Evolutionary conservation across 1,140 invertebrate species (phyloP).

Genomic region (Liolophura sinensis): DNA sequence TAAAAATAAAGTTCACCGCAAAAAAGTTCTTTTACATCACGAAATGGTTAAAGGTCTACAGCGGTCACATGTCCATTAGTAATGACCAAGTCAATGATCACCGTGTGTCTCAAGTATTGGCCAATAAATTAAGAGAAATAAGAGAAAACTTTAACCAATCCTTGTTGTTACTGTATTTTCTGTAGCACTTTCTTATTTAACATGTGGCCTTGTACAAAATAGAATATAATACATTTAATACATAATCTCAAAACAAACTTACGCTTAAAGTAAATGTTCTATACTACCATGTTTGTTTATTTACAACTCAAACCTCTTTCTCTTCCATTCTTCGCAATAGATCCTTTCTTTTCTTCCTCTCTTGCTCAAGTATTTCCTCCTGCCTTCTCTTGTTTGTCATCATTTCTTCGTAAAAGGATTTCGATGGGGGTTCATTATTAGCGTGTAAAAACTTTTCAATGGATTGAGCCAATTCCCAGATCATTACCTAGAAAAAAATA

Average conservation of each 20-base stretch:
- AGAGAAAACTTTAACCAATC: too few species aligned
- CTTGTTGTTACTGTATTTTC: too few species aligned
- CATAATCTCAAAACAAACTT: constrained; percentile 2
- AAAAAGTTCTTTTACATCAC: too few species aligned
- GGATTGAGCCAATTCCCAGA: constrained; percentile 73
- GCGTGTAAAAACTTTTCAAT: constrained; percentile 71
- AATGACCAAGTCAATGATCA: too few species aligned
- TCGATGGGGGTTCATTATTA: constrained; percentile 73
- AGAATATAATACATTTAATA: too few species aligned
- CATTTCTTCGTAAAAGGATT: constrained; percentile 86
- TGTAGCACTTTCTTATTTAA: too few species aligned
- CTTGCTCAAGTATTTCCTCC: constrained; percentile 53
- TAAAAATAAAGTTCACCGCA: too few species aligned
- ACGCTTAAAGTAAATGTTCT: neutral
- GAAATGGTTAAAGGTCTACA: too few species aligned
- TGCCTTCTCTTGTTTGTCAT: constrained; percentile 67
- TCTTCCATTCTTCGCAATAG: constrained; percentile 67
- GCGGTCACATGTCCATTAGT: too few species aligned
- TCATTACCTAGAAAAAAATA: constrained; percentile 62
- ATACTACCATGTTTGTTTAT: neutral
- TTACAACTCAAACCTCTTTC: constrained; percentile 41
- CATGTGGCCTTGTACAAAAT: too few species aligned
- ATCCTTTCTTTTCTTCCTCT: constrained; percentile 63
- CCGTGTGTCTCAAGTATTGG: too few species aligned
- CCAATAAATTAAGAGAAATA: too few species aligned